Evolutionary conservation across 2,888 invertebrate species (phyloP), one percentile per base, ranked within the genome.

Genomic region (Philereme transversata): DNA sequence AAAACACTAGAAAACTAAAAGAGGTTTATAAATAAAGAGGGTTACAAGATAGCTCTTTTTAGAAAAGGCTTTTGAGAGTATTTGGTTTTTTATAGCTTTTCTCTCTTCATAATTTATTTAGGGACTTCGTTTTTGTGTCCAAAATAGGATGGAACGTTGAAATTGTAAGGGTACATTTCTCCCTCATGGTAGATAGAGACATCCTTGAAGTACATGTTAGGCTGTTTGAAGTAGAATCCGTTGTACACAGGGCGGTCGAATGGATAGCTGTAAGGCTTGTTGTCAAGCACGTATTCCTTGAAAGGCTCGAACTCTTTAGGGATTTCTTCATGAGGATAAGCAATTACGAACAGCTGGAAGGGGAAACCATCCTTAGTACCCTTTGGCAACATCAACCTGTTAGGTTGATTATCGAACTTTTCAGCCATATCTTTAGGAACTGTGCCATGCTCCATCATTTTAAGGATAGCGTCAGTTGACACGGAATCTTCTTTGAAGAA

Each of bases 361-460:
- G 94, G 93, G 84, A 93, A 93, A 55, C 97, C 97, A 66, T 94
- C 93, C 44, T 85, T 86, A 70, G 92, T 94, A 77, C 97, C 97
- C 78, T 93, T 95, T 43, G 97, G 97, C 61, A 97, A 83, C 76
- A 96, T 86, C 53, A 96, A 87, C 68, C 96, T 94, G 63, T 94
- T 92, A 4, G 96, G 96, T 87, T 95, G 93, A 54, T 93, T 93
- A 66, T 93, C 94, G 70, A 94, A 91, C 48, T 90, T 83, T 65
- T 92, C 89, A 57, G 88, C 88, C 81, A 92, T 91, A 68, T 94
- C 92, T 69, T 88, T 71, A 22, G 93, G 93, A 75, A 95, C 90
- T 65, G 86, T 74, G 50, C 82, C 80, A 68, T 95, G 93, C 11
- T 90, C 83, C 69, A 95, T 86, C 50, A 95, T 90, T 60, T 93